Evolutionary conservation across 92 coral and sea anemone species (phyloP).

Genomic region (Paramuricea clavata): DNA sequence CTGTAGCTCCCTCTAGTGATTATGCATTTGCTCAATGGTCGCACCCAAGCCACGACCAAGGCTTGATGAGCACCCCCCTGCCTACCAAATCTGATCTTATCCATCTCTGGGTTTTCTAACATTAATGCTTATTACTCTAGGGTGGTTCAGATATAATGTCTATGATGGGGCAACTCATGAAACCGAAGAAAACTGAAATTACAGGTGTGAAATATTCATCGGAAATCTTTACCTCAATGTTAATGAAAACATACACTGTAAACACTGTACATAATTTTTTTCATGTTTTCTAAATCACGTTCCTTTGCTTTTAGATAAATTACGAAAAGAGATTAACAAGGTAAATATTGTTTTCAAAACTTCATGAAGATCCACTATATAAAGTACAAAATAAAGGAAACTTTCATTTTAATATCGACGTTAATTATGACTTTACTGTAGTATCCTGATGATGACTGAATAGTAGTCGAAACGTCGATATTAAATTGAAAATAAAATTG

Average conservation of each 20-base stretch:
- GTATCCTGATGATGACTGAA: too few relatives aligned
- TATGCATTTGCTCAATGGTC: too few relatives aligned
- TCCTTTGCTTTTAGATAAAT: slow-evolving; percentile 77
- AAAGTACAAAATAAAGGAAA: background rate
- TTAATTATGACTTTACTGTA: too few relatives aligned
- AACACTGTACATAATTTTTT: background rate
- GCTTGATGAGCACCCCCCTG: too few relatives aligned
- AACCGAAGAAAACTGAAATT: slow-evolving; percentile 98
- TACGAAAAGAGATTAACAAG: slow-evolving; percentile 96
- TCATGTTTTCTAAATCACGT: background rate
- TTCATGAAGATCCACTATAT: background rate
- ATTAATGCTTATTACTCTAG: slow-evolving; percentile 33
- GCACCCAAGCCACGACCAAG: too few relatives aligned
- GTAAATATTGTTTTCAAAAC: slow-evolving; percentile 40
- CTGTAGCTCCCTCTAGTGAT: too few relatives aligned
- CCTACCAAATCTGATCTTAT: too few relatives aligned
- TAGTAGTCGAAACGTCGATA: too few relatives aligned
- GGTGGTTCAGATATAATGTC: slow-evolving; percentile 98
- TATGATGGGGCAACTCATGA: slow-evolving; percentile 99
- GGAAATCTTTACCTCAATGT: background rate
- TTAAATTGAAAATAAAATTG: too few relatives aligned
- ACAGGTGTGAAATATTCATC: slow-evolving; percentile 74
- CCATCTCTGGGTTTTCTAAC: too few relatives aligned
- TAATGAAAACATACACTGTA: background rate
- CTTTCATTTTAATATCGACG: too few relatives aligned